Evolutionary conservation across 2,797 vertebrate species (phyloP).

Genomic region (Petrocephalus sullivani): DNA sequence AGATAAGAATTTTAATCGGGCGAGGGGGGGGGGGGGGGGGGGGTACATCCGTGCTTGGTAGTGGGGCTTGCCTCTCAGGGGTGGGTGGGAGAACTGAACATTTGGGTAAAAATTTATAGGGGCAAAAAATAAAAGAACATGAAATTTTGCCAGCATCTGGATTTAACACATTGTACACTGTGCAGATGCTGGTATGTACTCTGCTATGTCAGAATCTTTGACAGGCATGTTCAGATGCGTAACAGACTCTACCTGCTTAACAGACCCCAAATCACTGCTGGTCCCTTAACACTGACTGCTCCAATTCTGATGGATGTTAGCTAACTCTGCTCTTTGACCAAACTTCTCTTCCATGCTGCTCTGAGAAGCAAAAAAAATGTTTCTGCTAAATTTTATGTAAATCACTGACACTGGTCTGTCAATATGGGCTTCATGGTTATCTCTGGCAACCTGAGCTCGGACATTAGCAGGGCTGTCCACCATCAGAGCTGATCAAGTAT

Average conservation of each 20-base stretch:
- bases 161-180: background rate
- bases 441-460: background rate
- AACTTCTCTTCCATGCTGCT: background rate
- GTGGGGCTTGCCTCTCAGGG: background rate
- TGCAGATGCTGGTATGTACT: background rate
- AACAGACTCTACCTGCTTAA: background rate
- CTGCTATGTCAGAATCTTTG: background rate
- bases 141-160: background rate
- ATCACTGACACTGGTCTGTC: background rate
- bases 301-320: background rate
- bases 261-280: background rate
- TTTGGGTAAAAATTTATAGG: background rate
- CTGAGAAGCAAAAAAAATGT: background rate
- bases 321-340: background rate
- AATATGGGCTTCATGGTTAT: background rate
- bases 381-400: background rate
- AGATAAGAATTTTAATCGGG: background rate
- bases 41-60: background rate
- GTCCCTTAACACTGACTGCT: background rate
- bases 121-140: background rate
- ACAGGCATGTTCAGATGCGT: background rate
- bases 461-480: background rate
- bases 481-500: background rate
- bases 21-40: background rate
- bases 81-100: background rate